Base-by-base conservation (phyloP, 2,113 vertebrate genomes). In the Tetraodon nigroviridis region DNA sequence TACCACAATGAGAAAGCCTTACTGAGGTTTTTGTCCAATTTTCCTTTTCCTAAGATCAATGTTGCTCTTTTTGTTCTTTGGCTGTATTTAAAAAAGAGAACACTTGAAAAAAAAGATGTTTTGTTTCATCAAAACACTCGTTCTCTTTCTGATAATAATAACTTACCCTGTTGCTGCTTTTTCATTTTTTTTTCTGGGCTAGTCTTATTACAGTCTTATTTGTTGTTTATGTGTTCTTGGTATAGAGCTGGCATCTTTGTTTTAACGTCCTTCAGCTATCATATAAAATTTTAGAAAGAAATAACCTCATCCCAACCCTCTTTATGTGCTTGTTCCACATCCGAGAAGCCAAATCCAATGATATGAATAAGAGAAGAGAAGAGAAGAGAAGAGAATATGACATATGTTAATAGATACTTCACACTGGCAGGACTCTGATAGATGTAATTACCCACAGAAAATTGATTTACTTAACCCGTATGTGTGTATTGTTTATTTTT, bases 1-100 rank as follows among this genome's bases (percentile, higher is more conserved):
- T 18, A 61, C 19, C 52, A 67, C 52, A 73, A 58, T 69, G n/a
- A 72, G 58, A 75, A 69, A 73, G 41, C 32, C 52, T 77, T 1
- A 46, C 42, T 55, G 59, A 55, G 61, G 60, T 61, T 64, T 59
- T 66, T 64, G 56, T 67, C 45, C 37, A 66, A 69, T 76, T 61
- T 71, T 60, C 12, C 32, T 46, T 52, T 15, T 41, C 14, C 17
- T 10, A 59, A 49, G 51, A 7, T 40, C 45, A 55, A 71, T 63
- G 32, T 16, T 55, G 3, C 21, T 72, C 17, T 51, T 16, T 70
- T 70, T 75, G 20, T 68, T 44, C 67, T 64, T 73, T 55, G 21
- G 52, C 46, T 55, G 14, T 55, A 21, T 67, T 58, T 78, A 21
- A 29, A 21, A n/a, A 29, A 57, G 17, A 12, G 40, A 44, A 71